Base-by-base conservation (phyloP, 2,113 vertebrate genomes). In the Equus przewalskii region DNA sequence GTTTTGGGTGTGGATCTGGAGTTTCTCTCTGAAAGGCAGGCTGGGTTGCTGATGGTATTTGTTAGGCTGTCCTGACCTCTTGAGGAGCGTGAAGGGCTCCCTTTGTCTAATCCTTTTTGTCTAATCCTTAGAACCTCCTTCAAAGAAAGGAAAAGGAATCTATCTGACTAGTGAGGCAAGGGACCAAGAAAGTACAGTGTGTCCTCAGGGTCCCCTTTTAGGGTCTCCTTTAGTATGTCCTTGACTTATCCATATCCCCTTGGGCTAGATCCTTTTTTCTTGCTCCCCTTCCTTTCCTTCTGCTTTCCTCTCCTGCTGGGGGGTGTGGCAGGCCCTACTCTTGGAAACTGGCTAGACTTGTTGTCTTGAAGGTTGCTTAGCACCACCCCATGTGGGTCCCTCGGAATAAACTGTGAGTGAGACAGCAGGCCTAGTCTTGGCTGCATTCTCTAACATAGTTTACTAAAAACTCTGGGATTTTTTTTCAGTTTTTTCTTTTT, bases 371-470 rank as follows among this genome's bases (percentile, higher is more conserved):
- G n/a, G 26, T 3, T 92, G 73, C 62, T 83, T n/a, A 70, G 28
- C 18, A 65, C 78, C 22, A 80, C 3, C 18, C 16, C 28, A 58
- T 11, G n/a, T 13, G 14, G 46, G 30, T 46, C n/a, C 24, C 28
- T 82, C 46, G 56, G 51, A 87, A 76, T 33, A 91, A 89, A 75
- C 0, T 64, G 21, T 46, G 49, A 94, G 41, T 70, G 19, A 95
- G 64, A 44, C 36, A 91, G 75, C 1, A 82, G 62, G 78, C 1
- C 1, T 78, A 81, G 16, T 88, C 78, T 91, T 36, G 62, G 18
- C 5, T 85, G 41, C 16, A 91, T 93, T 89, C 44, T 62, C 36
- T 65, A 96, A 96, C 15, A 69, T 1, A 80, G 51, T 70, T 95
- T 60, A 76, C 3, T 9, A 36, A 80, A 90, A 94, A n/a, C 6